Evolutionary conservation across 2,888 invertebrate species (phyloP), one percentile per base, ranked within the genome.

Genomic region (Cetonia aurata): DNA sequence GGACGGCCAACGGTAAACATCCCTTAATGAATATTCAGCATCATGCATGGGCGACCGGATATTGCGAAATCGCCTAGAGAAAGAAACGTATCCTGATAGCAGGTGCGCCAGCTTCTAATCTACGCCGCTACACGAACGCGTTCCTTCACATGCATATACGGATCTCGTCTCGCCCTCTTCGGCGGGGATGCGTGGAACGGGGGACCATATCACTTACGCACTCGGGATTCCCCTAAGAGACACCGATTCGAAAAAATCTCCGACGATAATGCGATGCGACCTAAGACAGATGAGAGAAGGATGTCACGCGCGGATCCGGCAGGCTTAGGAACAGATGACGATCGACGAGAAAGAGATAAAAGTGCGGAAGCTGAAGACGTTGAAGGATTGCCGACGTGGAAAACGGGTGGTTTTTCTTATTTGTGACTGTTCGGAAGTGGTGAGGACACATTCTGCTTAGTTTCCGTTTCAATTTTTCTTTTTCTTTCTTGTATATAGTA

Each of bases 281-380:
- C 75, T 76, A 79, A 78, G 79, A 80, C 79, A 78, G 79, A 80
- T 79, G 78, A 79, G 76, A 79, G 81, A 80, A 81, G 81, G 81
- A 82, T 82, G 83, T 83, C 82, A 79, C 77, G 75, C 75, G 74
- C 75, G 77, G 79, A 77, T 77, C 77, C 74, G 70, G 72, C 71
- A 67, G 75, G 77, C 77, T 79, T 79, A 78, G 75, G 75, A 77
- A 77, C 80, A 78, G 78, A 78, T 77, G 77, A 77, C 79, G 79
- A 80, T 79, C 79, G 77, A 71, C 33, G 67, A 55, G 57, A 59
- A 67, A 10, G 66, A 71, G 78, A 79, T 79, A 78, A 77, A 77
- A 74, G 73, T 76, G 77, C 78, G 78, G 78, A 79, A 79, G 75
- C 75, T 74, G 73, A 76, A 73, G 79, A 79, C 78, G 71, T 77